Evolutionary conservation across 2,797 vertebrate genomes (phyloP).

Genomic region (Tiaroga cobitis): DNA sequence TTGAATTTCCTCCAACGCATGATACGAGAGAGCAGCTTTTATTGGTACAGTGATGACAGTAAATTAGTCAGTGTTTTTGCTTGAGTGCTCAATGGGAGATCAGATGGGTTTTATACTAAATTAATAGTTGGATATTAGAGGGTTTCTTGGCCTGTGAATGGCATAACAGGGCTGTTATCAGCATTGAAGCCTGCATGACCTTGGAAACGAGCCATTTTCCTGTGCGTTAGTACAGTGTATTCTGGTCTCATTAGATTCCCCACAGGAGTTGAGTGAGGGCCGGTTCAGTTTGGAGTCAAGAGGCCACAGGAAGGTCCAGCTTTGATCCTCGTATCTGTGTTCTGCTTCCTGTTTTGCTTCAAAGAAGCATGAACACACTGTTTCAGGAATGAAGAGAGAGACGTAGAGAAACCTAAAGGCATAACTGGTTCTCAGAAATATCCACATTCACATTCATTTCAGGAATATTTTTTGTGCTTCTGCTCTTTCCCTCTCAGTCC

Average conservation of each 20-base stretch:
- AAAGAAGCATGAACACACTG: conserved; percentile 34
- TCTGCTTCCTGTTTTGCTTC: conserved; percentile 50
- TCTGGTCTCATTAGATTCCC: conserved; percentile 11
- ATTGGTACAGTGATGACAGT: conserved; percentile 32
- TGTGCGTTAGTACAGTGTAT: conserved; percentile 48
- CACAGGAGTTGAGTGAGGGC: conserved; percentile 19
- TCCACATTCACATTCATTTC: neutral
- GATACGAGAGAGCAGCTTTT: conserved; percentile 36
- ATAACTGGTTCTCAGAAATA: neutral
- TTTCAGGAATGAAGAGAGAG: conserved; percentile 14
- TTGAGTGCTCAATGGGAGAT: conserved; percentile 31
- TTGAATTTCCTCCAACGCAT: conserved; percentile 25
- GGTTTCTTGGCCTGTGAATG: conserved; percentile 38
- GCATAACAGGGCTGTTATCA: conserved; percentile 35
- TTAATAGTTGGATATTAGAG: conserved; percentile 14
- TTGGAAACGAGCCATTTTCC: conserved; percentile 37
- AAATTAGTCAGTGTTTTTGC: conserved; percentile 34
- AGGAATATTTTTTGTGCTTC: neutral
- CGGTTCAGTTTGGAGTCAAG: conserved; percentile 39
- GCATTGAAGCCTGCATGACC: conserved; percentile 2
- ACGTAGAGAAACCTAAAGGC: neutral
- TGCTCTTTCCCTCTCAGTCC: conserved; percentile 1
- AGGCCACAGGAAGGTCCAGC: conserved; percentile 23
- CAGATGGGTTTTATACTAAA: conserved; percentile 19
- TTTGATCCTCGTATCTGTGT: conserved; percentile 51